Base-by-base conservation (phyloP, 2,113 vertebrate species). In the Cettia cetti region DNA sequence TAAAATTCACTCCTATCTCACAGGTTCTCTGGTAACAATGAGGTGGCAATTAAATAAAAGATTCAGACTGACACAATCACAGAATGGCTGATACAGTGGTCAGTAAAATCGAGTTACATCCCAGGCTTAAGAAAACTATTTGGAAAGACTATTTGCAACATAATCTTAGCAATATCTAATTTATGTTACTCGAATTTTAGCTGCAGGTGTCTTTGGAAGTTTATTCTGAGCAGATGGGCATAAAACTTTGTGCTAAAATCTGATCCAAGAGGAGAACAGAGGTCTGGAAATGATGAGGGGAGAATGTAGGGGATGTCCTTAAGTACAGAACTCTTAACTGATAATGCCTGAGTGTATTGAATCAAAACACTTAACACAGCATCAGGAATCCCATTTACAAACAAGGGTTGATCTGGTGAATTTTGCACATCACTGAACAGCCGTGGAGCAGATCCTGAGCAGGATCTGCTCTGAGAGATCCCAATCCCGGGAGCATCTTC, bases 401-500 rank as follows among this genome's bases (percentile, higher is more conserved):
- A 24, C 33, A 13, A 24, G 11, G 27, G 57, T 42, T 53, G 20
- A 22, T 19, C 24, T 37, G 54, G 8, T 64, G 49, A 9, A 3
- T 72, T 63, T 59, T 63, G 22, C 0, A 0, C 1, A 3, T 27
- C 6, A 10, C 47, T 82, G 11, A n/a, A 4, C 24, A 47, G 17
- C 33, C 37, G n/a, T 2, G 20, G 23, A 31, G 63, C 52, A 60
- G 2, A 49, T 39, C 70, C 15, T 44, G 42, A 6, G 3, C 22
- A 11, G 28, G 57, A 26, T 21, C 10, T 40, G 33, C 40, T 42
- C 40, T n/a, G 17, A 23, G 83, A 59, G 26, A 4, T n/a, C 30
- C 59, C 40, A 4, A 2, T 52, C 12, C 47, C 4, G 0, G 42
- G 14, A 81, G 24, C 24, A 8, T 18, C 64, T 56, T 15, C 37